Evolutionary conservation across 2,888 invertebrate genomes (phyloP).

Genomic region (Uloborus plumipes): DNA sequence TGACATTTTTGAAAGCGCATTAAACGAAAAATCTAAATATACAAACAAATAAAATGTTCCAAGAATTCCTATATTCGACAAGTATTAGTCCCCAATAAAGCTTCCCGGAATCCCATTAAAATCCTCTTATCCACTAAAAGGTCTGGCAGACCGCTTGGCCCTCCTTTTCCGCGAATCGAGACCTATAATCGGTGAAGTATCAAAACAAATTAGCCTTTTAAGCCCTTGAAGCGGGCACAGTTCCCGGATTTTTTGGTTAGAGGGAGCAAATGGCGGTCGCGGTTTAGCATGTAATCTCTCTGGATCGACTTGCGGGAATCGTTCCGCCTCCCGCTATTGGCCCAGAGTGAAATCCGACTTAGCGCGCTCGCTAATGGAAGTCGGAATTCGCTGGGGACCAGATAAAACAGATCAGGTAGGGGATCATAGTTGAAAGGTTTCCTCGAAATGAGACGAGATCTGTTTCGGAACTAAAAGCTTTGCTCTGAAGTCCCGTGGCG

Average conservation of each 20-base stretch:
- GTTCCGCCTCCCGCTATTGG: slow-evolving; percentile 24
- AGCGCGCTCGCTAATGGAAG: slow-evolving; percentile 42
- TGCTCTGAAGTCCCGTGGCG: too few relatives aligned
- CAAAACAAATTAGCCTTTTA: slow-evolving; percentile 60
- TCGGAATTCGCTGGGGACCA: slow-evolving; percentile 27
- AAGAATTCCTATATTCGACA: too few relatives aligned
- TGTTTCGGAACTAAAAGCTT: too few relatives aligned
- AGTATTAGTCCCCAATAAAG: too few relatives aligned
- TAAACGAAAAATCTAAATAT: too few relatives aligned
- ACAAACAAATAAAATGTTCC: too few relatives aligned
- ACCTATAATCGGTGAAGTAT: neutral
- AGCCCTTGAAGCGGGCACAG: slow-evolving; percentile 29
- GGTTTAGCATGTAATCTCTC: slow-evolving; percentile 46
- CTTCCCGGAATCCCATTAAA: neutral
- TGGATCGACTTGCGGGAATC: slow-evolving; percentile 10
- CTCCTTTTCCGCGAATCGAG: neutral
- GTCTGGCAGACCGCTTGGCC: slow-evolving; percentile 1
- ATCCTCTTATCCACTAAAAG: slow-evolving; percentile 18
- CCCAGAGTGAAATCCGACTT: slow-evolving; percentile 50
- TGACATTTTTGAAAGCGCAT: too few relatives aligned
- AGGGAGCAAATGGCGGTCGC: slow-evolving; percentile 19
- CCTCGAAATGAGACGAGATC: too few relatives aligned
- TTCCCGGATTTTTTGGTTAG: slow-evolving; percentile 22
- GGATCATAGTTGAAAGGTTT: too few relatives aligned
- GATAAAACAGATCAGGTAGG: slow-evolving; percentile 4